Conservation (phyloP, 1,140 invertebrate genomes). For the Goniozus legneri region DNA sequence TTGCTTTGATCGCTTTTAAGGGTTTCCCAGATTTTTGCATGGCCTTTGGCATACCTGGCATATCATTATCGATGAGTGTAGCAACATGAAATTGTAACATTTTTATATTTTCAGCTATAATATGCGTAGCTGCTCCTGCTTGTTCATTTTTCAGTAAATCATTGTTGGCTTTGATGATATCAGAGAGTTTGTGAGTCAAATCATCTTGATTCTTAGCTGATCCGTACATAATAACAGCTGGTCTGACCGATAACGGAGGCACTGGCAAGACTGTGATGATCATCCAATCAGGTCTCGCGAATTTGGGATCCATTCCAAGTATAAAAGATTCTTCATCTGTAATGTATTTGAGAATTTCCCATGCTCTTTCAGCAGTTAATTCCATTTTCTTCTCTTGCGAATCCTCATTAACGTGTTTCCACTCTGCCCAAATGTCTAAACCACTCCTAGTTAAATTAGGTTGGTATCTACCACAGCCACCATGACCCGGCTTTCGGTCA, state of each 20-base stretch:
- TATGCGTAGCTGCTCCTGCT: constrained; percentile 93
- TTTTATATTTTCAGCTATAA: constrained; percentile 95
- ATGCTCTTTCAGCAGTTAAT: constrained; percentile 90
- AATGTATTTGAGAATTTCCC: constrained; percentile 96
- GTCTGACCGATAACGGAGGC: constrained; percentile 88
- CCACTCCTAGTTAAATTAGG: constrained; percentile 86
- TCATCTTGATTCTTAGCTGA: constrained; percentile 98
- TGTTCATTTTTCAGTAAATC: constrained; percentile 94
- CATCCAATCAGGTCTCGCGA: constrained; percentile 99
- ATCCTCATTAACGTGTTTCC: constrained; percentile 98
- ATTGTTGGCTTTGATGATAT: constrained; percentile 99
- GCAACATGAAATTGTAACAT: constrained; percentile 99
- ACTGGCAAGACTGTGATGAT: constrained; percentile 96
- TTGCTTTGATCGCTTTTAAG: constrained; percentile 93
- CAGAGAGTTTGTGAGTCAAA: constrained; percentile 96
- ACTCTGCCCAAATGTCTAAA: constrained; percentile 91
- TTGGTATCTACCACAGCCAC: constrained; percentile 96
- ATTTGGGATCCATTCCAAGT: constrained; percentile 94
- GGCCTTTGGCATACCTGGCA: constrained; percentile 95
- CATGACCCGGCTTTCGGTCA: constrained; percentile 79
- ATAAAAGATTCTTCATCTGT: constrained; percentile 96
- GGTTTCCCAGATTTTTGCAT: constrained; percentile 99
- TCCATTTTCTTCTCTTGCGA: constrained; percentile 93
- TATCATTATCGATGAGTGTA: constrained; percentile 97
- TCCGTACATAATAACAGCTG: constrained; percentile 98